phyloP scores from a whole-genome alignment of 1,140 invertebrate genomes.

The Bradynema listronoti region DNA sequence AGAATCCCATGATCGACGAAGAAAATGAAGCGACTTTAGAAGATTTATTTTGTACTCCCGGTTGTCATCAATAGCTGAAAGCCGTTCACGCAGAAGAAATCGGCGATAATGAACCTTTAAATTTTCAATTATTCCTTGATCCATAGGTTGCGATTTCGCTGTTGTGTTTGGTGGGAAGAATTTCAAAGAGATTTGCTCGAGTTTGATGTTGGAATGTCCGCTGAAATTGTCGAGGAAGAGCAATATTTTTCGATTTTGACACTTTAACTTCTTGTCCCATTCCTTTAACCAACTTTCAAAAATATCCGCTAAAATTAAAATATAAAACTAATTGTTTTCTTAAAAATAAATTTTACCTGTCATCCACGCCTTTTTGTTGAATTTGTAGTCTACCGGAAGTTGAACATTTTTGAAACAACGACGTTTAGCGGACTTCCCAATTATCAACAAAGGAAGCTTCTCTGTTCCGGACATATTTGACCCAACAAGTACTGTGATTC shows the following conservation, averaged over 20 bases:
- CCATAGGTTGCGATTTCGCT: conserved; percentile 25
- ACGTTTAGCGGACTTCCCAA: conserved; percentile 60
- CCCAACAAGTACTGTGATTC: conserved; percentile 59
- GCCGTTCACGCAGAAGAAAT: too few species aligned
- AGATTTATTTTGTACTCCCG: too few species aligned
- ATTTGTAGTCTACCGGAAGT: conserved; percentile 58
- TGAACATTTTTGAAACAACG: conserved; percentile 60
- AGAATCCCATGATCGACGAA: too few species aligned
- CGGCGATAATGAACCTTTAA: too few species aligned
- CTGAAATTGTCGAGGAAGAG: conserved; percentile 41
- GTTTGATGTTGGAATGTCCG: conserved; percentile 13
- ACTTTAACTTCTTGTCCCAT: conserved; percentile 33
- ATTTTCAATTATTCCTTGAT: too few species aligned
- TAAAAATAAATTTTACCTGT: too few species aligned
- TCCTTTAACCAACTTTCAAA: conserved; percentile 49
- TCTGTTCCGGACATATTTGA: conserved; percentile 59
- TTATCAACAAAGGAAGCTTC: conserved; percentile 60
- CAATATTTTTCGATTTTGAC: conserved; percentile 26
- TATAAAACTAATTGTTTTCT: too few species aligned
- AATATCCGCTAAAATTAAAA: too few species aligned
- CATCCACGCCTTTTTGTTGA: conserved; percentile 62
- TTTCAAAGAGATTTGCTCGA: conserved; percentile 18
- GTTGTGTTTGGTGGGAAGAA: conserved; percentile 36
- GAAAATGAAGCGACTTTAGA: too few species aligned
- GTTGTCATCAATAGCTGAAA: too few species aligned